phyloP scores from a whole-genome alignment of 2,113 vertebrate genomes.

The Poecilia latipinna region DNA sequence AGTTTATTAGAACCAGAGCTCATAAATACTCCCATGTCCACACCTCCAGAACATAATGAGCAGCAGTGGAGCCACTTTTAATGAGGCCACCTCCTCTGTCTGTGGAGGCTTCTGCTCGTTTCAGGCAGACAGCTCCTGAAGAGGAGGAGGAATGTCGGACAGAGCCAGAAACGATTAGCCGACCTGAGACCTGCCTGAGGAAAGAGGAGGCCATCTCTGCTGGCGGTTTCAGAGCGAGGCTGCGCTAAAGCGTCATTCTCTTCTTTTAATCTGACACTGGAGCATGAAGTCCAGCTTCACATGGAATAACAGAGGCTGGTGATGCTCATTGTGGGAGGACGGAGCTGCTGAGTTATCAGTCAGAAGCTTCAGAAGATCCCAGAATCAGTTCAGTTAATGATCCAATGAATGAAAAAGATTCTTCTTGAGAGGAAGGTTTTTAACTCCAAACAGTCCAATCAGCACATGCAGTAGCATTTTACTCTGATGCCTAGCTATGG shows the following conservation, averaged over 20 bases:
- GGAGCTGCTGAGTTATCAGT: background rate
- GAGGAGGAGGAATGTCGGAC: slow-evolving; percentile 53
- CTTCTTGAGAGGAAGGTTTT: too few species aligned
- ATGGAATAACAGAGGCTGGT: background rate
- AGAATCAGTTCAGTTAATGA: too few species aligned
- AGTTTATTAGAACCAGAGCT: slow-evolving; percentile 68
- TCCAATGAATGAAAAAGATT: too few species aligned
- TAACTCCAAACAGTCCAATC: too few species aligned
- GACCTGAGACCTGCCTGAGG: slow-evolving; percentile 31
- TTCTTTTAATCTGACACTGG: slow-evolving; percentile 3
- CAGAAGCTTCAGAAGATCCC: too few species aligned
- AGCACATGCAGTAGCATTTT: too few species aligned
- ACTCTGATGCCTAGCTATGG: too few species aligned
- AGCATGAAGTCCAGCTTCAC: background rate
- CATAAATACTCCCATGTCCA: slow-evolving; percentile 73
- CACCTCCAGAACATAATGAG: slow-evolving; percentile 70
- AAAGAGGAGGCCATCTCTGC: slow-evolving; percentile 9
- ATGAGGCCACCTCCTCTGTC: slow-evolving; percentile 55
- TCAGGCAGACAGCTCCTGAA: slow-evolving; percentile 52
- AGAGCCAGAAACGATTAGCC: slow-evolving; percentile 52
- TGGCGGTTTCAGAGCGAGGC: background rate
- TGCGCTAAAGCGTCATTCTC: background rate
- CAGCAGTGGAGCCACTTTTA: slow-evolving; percentile 57
- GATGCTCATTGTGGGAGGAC: background rate
- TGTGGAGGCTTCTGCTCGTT: slow-evolving; percentile 23